Evolutionary conservation across 1,140 invertebrate species (phyloP), one percentile per base, ranked within the genome.

Genomic region (Drosophila arawakana): DNA sequence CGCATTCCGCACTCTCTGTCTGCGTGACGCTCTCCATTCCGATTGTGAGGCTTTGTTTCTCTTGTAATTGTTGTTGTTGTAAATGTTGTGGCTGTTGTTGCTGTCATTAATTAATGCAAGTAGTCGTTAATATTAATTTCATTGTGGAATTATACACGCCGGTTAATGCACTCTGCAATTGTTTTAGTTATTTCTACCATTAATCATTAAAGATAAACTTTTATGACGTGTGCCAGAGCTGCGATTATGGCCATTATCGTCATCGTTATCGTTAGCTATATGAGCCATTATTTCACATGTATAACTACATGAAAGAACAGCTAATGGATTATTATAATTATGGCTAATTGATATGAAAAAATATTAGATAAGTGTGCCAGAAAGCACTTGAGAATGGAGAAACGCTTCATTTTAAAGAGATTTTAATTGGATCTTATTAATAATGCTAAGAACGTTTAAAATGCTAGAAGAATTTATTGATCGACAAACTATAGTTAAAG

Each of bases 101-200:
- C 65, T 58, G 50, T 25, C 52, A 70, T 73, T 83, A 88, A 82
- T 83, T 73, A 60, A 67, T 69, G 69, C 77, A 78, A 83, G 72
- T 65, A 78, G 80, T 72, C 86, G 50, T 86, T 86, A 80, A 79
- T 80, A 88, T 86, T 80, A 88, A 83, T 88, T 88, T 86, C 67
- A 86, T 86, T 62, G 60, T 41, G 59, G 43, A 80, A 88, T 86
- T 88, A 86, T 88, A 83, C 76, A 80, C 86, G 58, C 65, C 76
- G 83, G 83, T 68, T 82, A 86, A 82, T 86, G 82, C 83, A 86
- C 82, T 71, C 54, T 30, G 18, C 68, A 65, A 65, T 72, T 75
- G 67, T 71, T 75, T 75, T 63, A 75, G 72, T 70, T 74, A 25
- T 52, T 59, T 55, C 25, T 5, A 35, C 4, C 55, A 66, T 30